Base-by-base conservation (phyloP, 2,888 invertebrate species). In the Disparrhopalites patrizii region DNA sequence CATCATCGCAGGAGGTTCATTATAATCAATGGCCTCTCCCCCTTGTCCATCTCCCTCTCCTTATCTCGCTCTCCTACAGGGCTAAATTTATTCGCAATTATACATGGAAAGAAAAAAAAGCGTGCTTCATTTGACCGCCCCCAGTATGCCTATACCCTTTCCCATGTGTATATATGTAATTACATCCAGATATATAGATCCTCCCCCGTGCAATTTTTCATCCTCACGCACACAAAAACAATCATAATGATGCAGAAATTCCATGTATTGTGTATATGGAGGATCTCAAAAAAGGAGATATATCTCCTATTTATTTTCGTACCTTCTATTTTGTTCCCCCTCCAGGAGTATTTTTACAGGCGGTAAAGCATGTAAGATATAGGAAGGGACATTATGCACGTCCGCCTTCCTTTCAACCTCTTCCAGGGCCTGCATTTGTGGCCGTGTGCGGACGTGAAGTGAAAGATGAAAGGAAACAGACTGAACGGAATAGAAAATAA, bases 61-160 rank as follows among this genome's bases (percentile, higher is more conserved):
- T 43, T 27, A 15, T 13, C 25, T 18, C 18, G 47, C 40, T 38
- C 47, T 40, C 23, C 31, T 54, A 54, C 33, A 15, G 33, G 38
- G 43, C 36, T 23, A 51, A 38, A 61, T 61, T 51, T 51, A 61
- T 61, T 36, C 51, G 33, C 61, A 61, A 51, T 61, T 61, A 61
- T 36, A 61, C 61, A 51, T 36, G 50, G 50, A 31, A 7, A 18
- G 23, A 38, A 36, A 33, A 36, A n/a, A 7, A 33, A 36, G 23
- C 23, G 23, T 8, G 47, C 47, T 20, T 7, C 25, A 47, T 5
- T 10, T 15, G 43, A 10, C n/a, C n/a, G 15, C n/a, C 43, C 15
- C 15, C 7, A 36, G 8, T 36, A 36, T 36, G 15, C 8, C 8
- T 36, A 36, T 36, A 36, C 7, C 36, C 7, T 36, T 36, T n/a